Percentiles rank a stretch among this genome's conserved stretches.
Conservation (phyloP, 1,140 invertebrate genomes). For the Andricus grossulariae region DNA sequence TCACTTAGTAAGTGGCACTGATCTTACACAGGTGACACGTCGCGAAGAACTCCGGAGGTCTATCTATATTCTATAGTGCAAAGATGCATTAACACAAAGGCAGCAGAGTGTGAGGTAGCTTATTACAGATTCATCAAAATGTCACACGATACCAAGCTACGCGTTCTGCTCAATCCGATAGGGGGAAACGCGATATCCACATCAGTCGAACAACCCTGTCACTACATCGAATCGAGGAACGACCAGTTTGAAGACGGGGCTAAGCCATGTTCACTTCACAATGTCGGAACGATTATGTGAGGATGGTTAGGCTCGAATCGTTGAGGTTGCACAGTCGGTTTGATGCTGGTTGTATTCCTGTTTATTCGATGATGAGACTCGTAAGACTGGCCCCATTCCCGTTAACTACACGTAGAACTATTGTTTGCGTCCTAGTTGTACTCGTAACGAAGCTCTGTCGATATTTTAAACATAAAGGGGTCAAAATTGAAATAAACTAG, state of each 20-base stretch:
- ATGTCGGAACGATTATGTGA: conserved; percentile 4
- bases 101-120: background rate
- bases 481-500: background rate
- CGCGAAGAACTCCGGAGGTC: background rate
- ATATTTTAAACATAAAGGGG: background rate
- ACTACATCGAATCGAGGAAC: conserved; percentile 3
- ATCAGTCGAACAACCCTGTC: conserved; percentile 14
- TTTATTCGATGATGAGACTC: background rate
- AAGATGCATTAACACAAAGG: conserved; percentile 7
- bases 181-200: conserved; percentile 18
- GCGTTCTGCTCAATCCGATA: background rate
- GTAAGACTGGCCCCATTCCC: background rate
- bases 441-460: background rate
- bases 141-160: background rate
- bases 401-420: background rate
- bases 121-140: conserved; percentile 28
- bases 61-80: background rate
- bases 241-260: background rate
- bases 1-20: conserved; percentile 17
- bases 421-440: conserved; percentile 19
- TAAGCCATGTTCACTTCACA: background rate
- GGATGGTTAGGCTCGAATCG: conserved; percentile 3
- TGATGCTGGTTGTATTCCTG: conserved; percentile 14
- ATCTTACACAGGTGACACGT: conserved; percentile 18
- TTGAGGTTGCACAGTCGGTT: conserved; percentile 1